phyloP scores from a whole-genome alignment of 2,113 vertebrate genomes.

The Xenopus tropicalis region DNA sequence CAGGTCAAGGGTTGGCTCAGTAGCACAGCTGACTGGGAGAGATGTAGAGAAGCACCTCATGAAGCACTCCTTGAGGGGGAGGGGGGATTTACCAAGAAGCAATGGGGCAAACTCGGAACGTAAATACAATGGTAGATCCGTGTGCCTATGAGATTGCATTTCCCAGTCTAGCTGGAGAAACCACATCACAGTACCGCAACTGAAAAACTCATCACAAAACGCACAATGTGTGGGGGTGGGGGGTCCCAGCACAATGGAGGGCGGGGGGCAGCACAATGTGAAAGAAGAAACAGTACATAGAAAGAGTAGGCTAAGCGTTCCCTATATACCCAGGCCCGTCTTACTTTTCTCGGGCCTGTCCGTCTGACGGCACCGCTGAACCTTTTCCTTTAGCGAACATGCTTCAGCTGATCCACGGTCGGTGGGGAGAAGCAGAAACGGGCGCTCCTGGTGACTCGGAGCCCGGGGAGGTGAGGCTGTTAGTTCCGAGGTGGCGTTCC shows the following conservation, averaged over 20 bases:
- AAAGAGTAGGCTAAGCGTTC: not conserved
- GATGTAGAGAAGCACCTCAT: no score
- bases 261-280: not conserved
- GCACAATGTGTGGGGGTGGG: not conserved
- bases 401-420: slow-evolving; percentile 50
- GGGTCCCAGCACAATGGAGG: not conserved
- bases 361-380: slow-evolving; percentile 91
- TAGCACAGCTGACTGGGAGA: no score
- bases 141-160: no score
- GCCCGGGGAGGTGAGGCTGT: not conserved
- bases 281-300: not conserved
- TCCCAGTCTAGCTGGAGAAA: no score
- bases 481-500: not conserved
- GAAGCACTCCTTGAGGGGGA: no score
- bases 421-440: slow-evolving; percentile 44
- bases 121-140: no score
- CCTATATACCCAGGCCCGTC: slow-evolving; percentile 43
- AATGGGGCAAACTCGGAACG: no score
- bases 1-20: no score
- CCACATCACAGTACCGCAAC: no score
- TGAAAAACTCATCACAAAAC: no score
- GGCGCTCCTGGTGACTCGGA: not conserved
- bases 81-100: no score
- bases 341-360: slow-evolving; percentile 95
- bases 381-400: slow-evolving; percentile 98